phyloP scores from a whole-genome alignment of 2,797 vertebrate species.

The Uromys caudimaculatus region DNA sequence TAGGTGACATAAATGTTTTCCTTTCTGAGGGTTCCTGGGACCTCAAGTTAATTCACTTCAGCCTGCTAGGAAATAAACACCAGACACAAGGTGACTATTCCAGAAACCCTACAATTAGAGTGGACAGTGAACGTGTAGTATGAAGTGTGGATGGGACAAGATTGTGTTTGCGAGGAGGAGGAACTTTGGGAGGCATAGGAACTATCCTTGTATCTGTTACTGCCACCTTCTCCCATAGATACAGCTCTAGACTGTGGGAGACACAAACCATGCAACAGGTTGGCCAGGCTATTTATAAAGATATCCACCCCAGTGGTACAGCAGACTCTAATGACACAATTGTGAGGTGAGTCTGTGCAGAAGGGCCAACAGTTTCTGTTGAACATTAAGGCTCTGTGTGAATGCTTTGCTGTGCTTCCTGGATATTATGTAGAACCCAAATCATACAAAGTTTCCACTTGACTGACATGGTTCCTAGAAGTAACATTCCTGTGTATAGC shows the following conservation, averaged over 20 bases:
- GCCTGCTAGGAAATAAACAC: background rate
- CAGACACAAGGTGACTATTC: background rate
- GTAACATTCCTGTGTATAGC: background rate
- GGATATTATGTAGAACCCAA: too few relatives aligned
- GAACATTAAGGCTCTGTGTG: background rate
- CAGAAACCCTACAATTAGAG: background rate
- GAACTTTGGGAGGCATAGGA: background rate
- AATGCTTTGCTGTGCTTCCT: background rate
- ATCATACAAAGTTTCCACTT: background rate
- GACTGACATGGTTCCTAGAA: background rate
- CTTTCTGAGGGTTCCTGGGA: background rate
- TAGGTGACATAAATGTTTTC: background rate
- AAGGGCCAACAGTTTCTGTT: background rate
- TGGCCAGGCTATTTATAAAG: background rate
- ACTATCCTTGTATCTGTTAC: accelerated
- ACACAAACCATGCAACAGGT: background rate
- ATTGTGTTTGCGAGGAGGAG: background rate
- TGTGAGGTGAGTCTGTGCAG: background rate
- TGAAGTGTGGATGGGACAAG: background rate
- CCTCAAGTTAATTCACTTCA: background rate
- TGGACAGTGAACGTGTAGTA: accelerated
- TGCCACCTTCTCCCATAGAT: background rate
- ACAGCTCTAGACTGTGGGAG: background rate
- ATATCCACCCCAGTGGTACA: background rate
- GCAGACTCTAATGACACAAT: accelerated